These are phyloP conservation scores for Takifugu ocellatus DNA, from an alignment of 2,797 vertebrate species.

Conservation along the genomic window DNA sequence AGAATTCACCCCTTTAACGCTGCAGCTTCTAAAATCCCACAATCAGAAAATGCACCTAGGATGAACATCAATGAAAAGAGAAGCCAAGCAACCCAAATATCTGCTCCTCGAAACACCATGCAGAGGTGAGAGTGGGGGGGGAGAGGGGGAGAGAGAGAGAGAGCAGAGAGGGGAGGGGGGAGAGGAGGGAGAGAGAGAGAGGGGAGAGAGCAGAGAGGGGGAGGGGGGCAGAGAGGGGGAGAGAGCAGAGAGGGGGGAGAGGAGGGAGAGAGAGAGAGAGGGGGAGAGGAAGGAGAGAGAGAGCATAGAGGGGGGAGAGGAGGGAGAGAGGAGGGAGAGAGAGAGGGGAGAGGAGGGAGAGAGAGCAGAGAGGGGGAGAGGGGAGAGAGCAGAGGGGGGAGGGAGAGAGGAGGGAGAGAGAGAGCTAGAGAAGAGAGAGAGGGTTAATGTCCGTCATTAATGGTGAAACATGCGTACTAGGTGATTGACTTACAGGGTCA, in stretches of 20 bases:
- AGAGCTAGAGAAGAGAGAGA: conserved; percentile 37
- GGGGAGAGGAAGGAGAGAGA: conserved; percentile 27
- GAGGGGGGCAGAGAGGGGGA: too few species aligned
- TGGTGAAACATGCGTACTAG: conserved; percentile 94
- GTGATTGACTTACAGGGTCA: conserved; percentile 99
- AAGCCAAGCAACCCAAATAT: conserved; percentile 51
- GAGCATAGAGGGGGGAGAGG: conserved; percentile 25
- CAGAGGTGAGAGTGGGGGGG: conserved; percentile 37
- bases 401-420: conserved; percentile 44
- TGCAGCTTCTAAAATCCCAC: conserved; percentile 2
- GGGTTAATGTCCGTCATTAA: conserved; percentile 90
- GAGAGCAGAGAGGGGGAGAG: neutral
- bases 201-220: too few species aligned
- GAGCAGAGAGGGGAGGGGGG: too few species aligned
- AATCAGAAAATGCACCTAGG: conserved; percentile 21
- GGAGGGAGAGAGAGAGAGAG: too few species aligned
- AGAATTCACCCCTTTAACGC: too few species aligned
- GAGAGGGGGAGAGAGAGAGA: too few species aligned
- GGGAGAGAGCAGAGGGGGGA: conserved; percentile 20
- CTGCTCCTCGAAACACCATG: too few species aligned
- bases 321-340: neutral
- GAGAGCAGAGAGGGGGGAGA: too few species aligned
- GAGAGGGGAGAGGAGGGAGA: too few species aligned
- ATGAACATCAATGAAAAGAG: conserved; percentile 40
- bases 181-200: too few species aligned